Base-by-base conservation (phyloP, 2,888 invertebrate genomes). In the Psylliodes chrysocephalus region DNA sequence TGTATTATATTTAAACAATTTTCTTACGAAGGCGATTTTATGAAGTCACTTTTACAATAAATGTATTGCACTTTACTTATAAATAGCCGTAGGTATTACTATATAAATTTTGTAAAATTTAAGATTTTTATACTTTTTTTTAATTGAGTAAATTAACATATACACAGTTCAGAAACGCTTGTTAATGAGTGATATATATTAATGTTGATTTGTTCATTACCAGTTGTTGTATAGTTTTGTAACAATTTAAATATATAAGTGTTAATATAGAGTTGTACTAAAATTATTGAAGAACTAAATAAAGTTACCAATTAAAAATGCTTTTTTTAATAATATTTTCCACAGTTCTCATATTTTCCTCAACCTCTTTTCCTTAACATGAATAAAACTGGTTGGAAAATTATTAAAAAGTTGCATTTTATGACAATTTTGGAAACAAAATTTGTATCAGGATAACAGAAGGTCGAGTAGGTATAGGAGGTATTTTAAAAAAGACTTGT, bases 121-220 rank as follows among this genome's bases (percentile, higher is more conserved):
- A 40, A 56, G 15, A 40, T 42, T 66, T 65, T 66, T 63, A 63
- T 66, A 66, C 65, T 67, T 67, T 63, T 67, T 63, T 59, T 63
- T 60, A 61, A 60, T 52, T 63, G 38, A 38, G 49, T 60, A 61
- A 54, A 52, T 59, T 63, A 63, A 49, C 40, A 15, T 47, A 60
- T 42, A 67, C 61, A 57, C 40, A 33, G 44, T 62, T 62, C 53
- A 44, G 30, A 59, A 19, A 60, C 66, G 63, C 61, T 67, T 63
- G 53, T 57, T 60, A 55, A 67, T 22, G 46, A 67, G 63, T 67
- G 66, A 67, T 66, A 66, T 57, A 51, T 25, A 53, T 44, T 30
- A 53, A 57, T 55, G 62, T 66, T 59, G 44, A 61, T 57, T 47
- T 33, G 30, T 67, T 61, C 44, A 57, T 61, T 63, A 60, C 17